Percentiles rank a stretch among this genome's conserved stretches.
Conservation (phyloP, 2,888 invertebrate species). For the Polylopha cassiicola region DNA sequence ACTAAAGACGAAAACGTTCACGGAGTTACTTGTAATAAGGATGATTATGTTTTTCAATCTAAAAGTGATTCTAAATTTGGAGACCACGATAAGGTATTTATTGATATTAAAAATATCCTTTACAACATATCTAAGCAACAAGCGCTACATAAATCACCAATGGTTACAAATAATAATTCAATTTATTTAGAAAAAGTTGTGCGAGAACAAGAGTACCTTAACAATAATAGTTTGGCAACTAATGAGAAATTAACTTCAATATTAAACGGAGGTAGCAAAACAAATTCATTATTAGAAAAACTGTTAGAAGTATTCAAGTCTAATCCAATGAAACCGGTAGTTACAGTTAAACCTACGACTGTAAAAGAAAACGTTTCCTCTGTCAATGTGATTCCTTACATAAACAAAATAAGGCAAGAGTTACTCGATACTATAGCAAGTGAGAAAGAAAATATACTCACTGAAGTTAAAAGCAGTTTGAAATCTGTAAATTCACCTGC, state of each 20-base stretch:
- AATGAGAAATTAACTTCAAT: slow-evolving; percentile 7
- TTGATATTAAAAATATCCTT: slow-evolving; percentile 33
- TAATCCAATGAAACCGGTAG: slow-evolving; percentile 9
- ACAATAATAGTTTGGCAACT: slow-evolving; percentile 12
- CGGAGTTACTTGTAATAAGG: slow-evolving; percentile 36
- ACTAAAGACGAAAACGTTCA: slow-evolving; percentile 35
- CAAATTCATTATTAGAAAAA: slow-evolving; percentile 29
- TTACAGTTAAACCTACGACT: slow-evolving; percentile 13
- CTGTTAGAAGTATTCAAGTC: slow-evolving; percentile 25
- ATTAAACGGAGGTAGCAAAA: slow-evolving; percentile 21
- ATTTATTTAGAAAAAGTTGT: slow-evolving; percentile 19
- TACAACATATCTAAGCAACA: slow-evolving; percentile 24
- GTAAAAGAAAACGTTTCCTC: slow-evolving; percentile 25
- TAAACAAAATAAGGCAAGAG: slow-evolving; percentile 31
- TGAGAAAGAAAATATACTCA: slow-evolving; percentile 30
- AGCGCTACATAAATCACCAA: slow-evolving; percentile 1
- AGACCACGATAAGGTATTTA: slow-evolving; percentile 24
- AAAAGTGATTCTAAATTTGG: slow-evolving; percentile 2
- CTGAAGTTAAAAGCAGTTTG: slow-evolving; percentile 30
- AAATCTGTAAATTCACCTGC: slow-evolving; percentile 20
- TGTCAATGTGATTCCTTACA: slow-evolving; percentile 26
- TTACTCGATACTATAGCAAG: slow-evolving; percentile 28
- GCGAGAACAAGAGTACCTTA: slow-evolving; percentile 15
- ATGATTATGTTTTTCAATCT: background rate
- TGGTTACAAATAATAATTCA: slow-evolving; percentile 4